Percentiles rank a stretch among this genome's conserved stretches.
Conservation (phyloP, 30 jellyfish, hydroid and myxozoan genomes). For the Pelagia noctiluca region DNA sequence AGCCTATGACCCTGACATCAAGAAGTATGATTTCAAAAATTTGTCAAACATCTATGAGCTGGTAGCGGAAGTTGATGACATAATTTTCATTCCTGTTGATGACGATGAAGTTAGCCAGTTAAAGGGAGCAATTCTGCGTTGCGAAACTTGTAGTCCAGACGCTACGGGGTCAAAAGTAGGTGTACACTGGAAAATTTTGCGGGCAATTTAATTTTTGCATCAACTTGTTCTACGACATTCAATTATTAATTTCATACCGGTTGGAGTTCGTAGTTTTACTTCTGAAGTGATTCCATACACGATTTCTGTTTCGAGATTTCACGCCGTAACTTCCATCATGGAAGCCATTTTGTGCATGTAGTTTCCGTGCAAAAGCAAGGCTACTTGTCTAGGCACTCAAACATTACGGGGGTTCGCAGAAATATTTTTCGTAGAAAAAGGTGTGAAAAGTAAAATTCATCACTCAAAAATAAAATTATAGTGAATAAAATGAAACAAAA, state of each 20-base stretch:
- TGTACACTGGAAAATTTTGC: not conserved
- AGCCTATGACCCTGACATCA: conserved; percentile 4
- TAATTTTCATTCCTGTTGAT: not conserved
- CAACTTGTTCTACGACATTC: not conserved
- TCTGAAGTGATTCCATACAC: not conserved
- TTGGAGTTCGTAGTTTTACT: not conserved
- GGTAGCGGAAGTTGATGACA: conserved; percentile 29
- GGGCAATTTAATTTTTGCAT: not conserved
- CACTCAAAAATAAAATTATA: not conserved
- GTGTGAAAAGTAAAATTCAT: not conserved
- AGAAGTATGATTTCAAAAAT: conserved; percentile 17
- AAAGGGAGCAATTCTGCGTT: not conserved
- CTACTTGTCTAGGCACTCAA: not conserved
- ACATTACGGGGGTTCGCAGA: too few species aligned
- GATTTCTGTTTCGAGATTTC: not conserved
- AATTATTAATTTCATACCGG: not conserved
- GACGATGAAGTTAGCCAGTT: not conserved
- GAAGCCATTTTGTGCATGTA: not conserved
- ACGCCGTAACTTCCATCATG: not conserved
- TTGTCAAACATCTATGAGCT: conserved; percentile 20
- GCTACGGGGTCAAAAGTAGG: not conserved
- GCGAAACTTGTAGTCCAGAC: not conserved
- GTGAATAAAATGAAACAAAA: not conserved
- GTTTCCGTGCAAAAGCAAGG: not conserved
- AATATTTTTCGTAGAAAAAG: not conserved